Base-by-base conservation (phyloP, 2,113 vertebrate species). In the Platichthys stellatus region DNA sequence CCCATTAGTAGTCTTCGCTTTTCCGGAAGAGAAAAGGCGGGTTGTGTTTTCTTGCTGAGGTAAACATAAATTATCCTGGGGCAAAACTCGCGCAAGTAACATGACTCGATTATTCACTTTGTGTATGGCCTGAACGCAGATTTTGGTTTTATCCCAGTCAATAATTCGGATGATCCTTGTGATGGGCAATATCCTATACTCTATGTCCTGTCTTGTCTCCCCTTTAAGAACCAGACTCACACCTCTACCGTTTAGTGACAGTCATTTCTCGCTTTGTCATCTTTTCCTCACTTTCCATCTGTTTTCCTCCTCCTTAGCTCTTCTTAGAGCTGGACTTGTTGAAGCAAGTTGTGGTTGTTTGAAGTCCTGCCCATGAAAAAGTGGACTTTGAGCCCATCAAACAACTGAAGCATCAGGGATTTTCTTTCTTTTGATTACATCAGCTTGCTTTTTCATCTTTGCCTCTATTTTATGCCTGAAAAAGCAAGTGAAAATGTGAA, bases 311-410 rank as follows among this genome's bases (percentile, higher is more conserved):
- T 58, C 54, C 71, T 66, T 21, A 21, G 56, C 70, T 79, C 59
- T 5, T 80, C 72, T 57, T 31, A 72, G 61, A 65, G 77, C 67
- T 66, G 65, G 58, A 82, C 80, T 81, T 89, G 86, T 91, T 80
- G 54, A 56, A 75, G 78, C 74, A 3, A 72, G 73, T 74, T 71
- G 0, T 28, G n/a, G 72, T 12, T 69, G 85, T 91, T 91, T 92
- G 90, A 92, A 89, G 85, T 86, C 18, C 8, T 78, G 88, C 83
- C 88, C 88, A 69, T 69, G 23, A 83, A 81, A 86, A 56, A 80
- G 59, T 84, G 76, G 77, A 88, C 71, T 67, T 59, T 72, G 82
- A 90, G 72, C 69, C 65, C 64, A 54, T 86, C 81, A 88, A 87
- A 86, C 61, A 21, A 45, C 60, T 56, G 62, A 61, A 74, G 64